phyloP scores from a whole-genome alignment of 2,888 invertebrate genomes.

The Drosophila ustulata region DNA sequence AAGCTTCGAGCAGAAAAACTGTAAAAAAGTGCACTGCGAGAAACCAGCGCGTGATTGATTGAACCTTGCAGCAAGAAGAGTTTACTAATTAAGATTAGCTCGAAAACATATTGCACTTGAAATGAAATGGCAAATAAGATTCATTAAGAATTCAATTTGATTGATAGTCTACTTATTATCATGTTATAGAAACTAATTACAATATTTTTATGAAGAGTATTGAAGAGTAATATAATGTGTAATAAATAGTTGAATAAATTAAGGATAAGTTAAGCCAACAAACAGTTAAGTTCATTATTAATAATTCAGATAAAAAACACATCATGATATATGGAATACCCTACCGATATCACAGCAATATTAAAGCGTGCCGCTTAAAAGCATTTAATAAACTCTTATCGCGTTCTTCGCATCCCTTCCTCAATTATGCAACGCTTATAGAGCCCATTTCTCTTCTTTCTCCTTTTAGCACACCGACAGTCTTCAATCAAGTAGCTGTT shows the following conservation, averaged over 20 bases:
- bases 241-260: too few relatives aligned
- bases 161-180: neutral
- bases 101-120: neutral
- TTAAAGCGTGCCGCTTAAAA: neutral
- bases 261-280: too few relatives aligned
- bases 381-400: slow-evolving; percentile 1
- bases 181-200: too few relatives aligned
- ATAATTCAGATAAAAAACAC: too few relatives aligned
- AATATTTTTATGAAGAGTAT: too few relatives aligned
- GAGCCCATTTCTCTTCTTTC: slow-evolving; percentile 1
- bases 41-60: slow-evolving; percentile 34
- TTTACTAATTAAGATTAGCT: neutral
- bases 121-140: neutral
- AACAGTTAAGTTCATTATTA: too few relatives aligned
- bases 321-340: too few relatives aligned
- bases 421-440: slow-evolving; percentile 14
- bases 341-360: neutral
- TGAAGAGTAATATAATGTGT: too few relatives aligned
- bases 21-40: slow-evolving; percentile 17
- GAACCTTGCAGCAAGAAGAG: slow-evolving; percentile 2
- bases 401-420: neutral
- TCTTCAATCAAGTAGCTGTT: slow-evolving; percentile 20
- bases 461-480: neutral
- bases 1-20: slow-evolving; percentile 19
- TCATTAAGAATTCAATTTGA: neutral